These are phyloP conservation scores for Orthosia cruda DNA, from an alignment of 2,888 invertebrate genomes.

Conservation along the genomic window DNA sequence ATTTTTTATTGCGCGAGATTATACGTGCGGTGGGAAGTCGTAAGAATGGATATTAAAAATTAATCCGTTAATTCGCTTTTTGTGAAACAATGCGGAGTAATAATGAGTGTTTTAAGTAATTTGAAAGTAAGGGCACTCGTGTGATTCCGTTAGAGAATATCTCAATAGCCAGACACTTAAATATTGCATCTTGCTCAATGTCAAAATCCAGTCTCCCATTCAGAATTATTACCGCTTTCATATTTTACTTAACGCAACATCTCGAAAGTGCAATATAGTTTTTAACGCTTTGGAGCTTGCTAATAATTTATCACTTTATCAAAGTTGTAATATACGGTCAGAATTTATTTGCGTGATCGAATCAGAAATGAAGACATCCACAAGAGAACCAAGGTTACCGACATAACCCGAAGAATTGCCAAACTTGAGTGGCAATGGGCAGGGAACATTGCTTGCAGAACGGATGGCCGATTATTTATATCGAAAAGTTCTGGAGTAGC, in stretches of 20 bases:
- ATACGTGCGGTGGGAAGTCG: conserved; percentile 55
- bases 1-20: conserved; percentile 58
- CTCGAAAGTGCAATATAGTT: neutral
- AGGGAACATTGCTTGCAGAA: too few relatives aligned
- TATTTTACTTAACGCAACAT: neutral
- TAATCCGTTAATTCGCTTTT: conserved; percentile 55
- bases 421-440: too few relatives aligned
- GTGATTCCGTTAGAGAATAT: conserved; percentile 24
- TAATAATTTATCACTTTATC: neutral
- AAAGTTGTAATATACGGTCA: too few relatives aligned
- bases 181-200: neutral
- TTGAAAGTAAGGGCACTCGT: conserved; percentile 50
- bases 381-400: too few relatives aligned
- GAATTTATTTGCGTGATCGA: too few relatives aligned
- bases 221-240: neutral
- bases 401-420: too few relatives aligned
- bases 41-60: conserved; percentile 61
- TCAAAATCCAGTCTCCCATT: neutral
- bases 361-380: too few relatives aligned
- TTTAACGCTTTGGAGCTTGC: neutral
- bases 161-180: conserved; percentile 10
- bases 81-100: conserved; percentile 47
- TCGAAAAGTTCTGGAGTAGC: too few relatives aligned
- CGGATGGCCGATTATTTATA: too few relatives aligned
- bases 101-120: conserved; percentile 34